Evolutionary conservation across 2,113 vertebrate genomes (phyloP).

Genomic region (Oncorhynchus tshawytscha): DNA sequence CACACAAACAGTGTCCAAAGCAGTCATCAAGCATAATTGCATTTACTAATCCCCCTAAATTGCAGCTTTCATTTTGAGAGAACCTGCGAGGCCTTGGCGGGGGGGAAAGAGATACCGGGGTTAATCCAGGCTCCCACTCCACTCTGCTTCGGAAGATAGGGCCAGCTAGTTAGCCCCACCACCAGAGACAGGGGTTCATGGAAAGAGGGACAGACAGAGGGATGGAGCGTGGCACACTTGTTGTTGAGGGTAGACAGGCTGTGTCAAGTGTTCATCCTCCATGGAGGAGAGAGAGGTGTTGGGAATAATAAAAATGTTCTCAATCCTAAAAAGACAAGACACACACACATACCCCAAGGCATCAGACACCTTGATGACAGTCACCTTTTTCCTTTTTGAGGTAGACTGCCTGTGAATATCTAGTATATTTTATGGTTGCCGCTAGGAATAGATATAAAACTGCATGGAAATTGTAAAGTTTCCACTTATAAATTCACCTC

Average conservation of each 20-base stretch:
- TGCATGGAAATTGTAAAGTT: constrained; percentile 24
- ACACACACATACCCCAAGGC: constrained; percentile 38
- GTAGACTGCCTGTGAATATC: constrained; percentile 39
- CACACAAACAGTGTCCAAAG: constrained; percentile 3
- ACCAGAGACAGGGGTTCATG: neutral
- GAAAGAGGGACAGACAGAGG: neutral
- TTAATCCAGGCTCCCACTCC: constrained; percentile 53
- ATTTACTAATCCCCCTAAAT: constrained; percentile 62
- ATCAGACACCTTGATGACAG: constrained; percentile 53
- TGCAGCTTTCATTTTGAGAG: constrained; percentile 59
- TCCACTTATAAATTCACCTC: constrained; percentile 28
- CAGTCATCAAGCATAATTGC: constrained; percentile 52
- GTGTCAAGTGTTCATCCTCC: constrained; percentile 55
- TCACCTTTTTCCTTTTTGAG: constrained; percentile 45
- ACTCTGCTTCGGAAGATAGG: constrained; percentile 43
- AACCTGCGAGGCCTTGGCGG: constrained; percentile 26
- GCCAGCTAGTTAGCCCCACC: constrained; percentile 40
- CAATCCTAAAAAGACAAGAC: constrained; percentile 35
- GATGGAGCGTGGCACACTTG: constrained; percentile 35
- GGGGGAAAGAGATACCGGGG: constrained; percentile 43
- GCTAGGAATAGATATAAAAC: constrained; percentile 16
- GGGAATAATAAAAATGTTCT: constrained; percentile 15
- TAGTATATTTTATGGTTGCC: constrained; percentile 35
- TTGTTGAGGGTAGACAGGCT: constrained; percentile 47
- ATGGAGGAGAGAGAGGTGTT: constrained; percentile 27